Conservation (phyloP, 1,140 invertebrate genomes). For the Bombus confusus region DNA sequence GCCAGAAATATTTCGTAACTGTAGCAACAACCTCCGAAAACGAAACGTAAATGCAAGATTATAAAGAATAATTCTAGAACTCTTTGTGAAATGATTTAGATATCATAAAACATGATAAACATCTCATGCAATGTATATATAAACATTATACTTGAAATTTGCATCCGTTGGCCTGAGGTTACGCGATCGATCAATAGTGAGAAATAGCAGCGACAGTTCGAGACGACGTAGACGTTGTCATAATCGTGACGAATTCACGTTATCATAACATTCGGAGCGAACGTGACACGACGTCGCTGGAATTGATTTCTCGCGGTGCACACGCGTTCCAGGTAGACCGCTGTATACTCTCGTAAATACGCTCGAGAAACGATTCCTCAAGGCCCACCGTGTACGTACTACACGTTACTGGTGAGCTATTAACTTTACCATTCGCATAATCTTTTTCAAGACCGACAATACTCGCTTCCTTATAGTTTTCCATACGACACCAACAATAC, state of each 20-base stretch:
- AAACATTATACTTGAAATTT: background rate
- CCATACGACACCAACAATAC: background rate
- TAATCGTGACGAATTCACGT: conserved; percentile 33
- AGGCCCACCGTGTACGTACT: conserved; percentile 37
- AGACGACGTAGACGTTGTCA: background rate
- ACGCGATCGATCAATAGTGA: background rate
- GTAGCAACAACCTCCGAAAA: too few species aligned
- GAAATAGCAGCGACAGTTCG: background rate
- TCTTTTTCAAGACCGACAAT: conserved; percentile 38
- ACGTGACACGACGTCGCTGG: conserved; percentile 12
- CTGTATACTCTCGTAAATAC: conserved; percentile 35
- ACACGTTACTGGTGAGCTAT: conserved; percentile 25
- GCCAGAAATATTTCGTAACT: too few species aligned
- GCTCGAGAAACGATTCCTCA: conserved; percentile 43
- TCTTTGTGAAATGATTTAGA: background rate
- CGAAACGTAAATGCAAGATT: too few species aligned
- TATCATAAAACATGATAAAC: background rate
- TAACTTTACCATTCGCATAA: conserved; percentile 54
- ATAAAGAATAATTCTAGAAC: too few species aligned
- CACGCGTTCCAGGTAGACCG: conserved; percentile 16
- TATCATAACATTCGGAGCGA: conserved; percentile 16
- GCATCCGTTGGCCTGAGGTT: background rate
- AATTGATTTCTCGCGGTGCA: conserved; percentile 47
- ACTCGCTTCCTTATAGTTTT: conserved; percentile 29
- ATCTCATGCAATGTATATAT: background rate